Percentiles rank a stretch among this genome's conserved stretches.
Evolutionary conservation across 2,797 vertebrate genomes (phyloP).

Genomic region (Halcyon leucocephala): DNA sequence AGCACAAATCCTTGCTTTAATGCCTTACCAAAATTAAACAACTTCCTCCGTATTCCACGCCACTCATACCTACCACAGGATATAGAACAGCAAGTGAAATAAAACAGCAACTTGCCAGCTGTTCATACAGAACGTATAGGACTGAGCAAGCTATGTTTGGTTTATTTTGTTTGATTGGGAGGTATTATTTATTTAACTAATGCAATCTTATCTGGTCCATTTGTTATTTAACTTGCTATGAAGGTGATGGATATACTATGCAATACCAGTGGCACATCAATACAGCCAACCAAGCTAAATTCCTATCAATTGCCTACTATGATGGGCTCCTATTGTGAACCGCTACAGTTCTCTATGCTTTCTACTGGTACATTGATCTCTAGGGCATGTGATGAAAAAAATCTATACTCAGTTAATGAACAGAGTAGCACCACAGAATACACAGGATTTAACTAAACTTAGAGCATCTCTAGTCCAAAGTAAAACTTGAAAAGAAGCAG

Average conservation of each 20-base stretch:
- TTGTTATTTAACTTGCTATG: background rate
- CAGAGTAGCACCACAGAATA: background rate
- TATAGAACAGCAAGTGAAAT: background rate
- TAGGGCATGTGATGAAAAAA: background rate
- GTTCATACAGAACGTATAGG: background rate
- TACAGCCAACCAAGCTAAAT: background rate
- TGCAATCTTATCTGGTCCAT: background rate
- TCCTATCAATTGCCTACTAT: background rate
- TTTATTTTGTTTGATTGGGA: background rate
- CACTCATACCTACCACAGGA: background rate
- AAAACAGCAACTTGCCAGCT: background rate
- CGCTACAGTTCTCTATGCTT: background rate
- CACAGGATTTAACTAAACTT: background rate
- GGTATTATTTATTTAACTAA: background rate
- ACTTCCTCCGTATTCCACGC: background rate
- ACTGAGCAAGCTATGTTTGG: background rate
- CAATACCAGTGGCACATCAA: background rate
- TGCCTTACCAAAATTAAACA: background rate
- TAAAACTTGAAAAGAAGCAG: background rate
- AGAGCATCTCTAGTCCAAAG: background rate
- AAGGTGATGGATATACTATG: background rate
- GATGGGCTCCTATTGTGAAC: background rate
- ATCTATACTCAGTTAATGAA: slow-evolving; percentile 26
- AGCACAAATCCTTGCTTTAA: background rate
- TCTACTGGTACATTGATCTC: slow-evolving; percentile 22